Evolutionary conservation across 2,797 vertebrate genomes (phyloP).

Genomic region (Ceryle rudis): DNA sequence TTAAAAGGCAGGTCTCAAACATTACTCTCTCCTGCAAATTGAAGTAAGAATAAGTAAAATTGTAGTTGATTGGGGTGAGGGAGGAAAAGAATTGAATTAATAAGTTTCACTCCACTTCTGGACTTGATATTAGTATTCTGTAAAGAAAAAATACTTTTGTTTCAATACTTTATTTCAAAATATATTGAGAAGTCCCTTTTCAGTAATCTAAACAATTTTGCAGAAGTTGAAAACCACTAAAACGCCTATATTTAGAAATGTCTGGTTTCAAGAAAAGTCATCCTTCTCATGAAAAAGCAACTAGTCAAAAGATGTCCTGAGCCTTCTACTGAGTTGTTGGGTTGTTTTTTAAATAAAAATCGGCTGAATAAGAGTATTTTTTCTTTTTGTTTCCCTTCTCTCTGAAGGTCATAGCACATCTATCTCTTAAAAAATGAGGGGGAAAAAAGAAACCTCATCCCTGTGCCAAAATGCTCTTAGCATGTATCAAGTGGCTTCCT

Average conservation of each 20-base stretch:
- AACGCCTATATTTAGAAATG: not conserved
- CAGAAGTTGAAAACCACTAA: not conserved
- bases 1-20: not conserved
- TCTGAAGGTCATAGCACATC: not conserved
- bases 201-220: not conserved
- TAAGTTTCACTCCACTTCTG: not conserved
- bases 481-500: not conserved
- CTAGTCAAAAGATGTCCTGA: not conserved
- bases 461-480: not conserved
- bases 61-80: not conserved
- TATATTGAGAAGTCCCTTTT: not conserved
- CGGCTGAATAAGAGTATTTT: not conserved
- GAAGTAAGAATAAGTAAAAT: not conserved
- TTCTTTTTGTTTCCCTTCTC: not conserved
- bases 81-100: not conserved
- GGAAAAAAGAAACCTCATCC: not conserved
- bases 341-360: not conserved
- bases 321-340: not conserved
- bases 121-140: not conserved
- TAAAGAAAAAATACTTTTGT: not conserved
- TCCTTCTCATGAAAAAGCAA: not conserved
- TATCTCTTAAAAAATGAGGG: not conserved
- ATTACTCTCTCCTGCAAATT: not conserved
- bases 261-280: not conserved
- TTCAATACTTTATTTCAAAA: not conserved